phyloP scores from a whole-genome alignment of 2,888 invertebrate species.

The Ischnus inquisitorius region DNA sequence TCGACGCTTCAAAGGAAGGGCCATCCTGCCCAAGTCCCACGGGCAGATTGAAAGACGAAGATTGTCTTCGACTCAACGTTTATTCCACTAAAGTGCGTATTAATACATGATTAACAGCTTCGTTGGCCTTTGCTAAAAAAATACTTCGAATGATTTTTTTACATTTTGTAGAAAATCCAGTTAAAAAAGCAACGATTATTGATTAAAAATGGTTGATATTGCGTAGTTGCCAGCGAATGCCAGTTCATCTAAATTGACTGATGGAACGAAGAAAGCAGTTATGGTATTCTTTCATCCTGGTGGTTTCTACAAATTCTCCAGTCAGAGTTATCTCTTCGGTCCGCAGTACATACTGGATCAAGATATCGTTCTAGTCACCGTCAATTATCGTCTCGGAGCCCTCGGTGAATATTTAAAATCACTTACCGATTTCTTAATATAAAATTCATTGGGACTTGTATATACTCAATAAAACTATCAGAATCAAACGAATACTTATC shows the following conservation, averaged over 20 bases:
- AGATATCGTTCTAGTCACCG: slow-evolving; percentile 71
- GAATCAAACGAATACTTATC: too few species aligned
- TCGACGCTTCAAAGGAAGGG: slow-evolving; percentile 88
- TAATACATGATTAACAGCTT: neutral
- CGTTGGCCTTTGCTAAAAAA: neutral
- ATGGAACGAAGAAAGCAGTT: slow-evolving; percentile 85
- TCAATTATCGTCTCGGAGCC: neutral
- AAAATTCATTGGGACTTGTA: too few species aligned
- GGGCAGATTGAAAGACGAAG: slow-evolving; percentile 86
- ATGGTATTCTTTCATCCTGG: slow-evolving; percentile 89
- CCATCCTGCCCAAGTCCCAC: slow-evolving; percentile 87
- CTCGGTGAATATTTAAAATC: too few species aligned
- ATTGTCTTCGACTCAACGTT: slow-evolving; percentile 89
- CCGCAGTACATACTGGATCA: slow-evolving; percentile 74
- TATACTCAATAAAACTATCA: too few species aligned
- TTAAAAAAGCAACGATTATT: neutral
- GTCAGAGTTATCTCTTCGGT: slow-evolving; percentile 85
- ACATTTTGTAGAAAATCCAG: neutral
- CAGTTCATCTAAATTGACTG: neutral
- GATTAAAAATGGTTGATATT: neutral
- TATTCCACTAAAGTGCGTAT: slow-evolving; percentile 86
- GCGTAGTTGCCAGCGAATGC: slow-evolving; percentile 29
- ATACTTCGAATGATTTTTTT: neutral
- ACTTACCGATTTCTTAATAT: too few species aligned
- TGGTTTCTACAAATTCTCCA: slow-evolving; percentile 88